These are phyloP conservation scores for Rugalucina vietnamica DNA, from an alignment of 2,888 invertebrate species.

Conservation along the genomic window DNA sequence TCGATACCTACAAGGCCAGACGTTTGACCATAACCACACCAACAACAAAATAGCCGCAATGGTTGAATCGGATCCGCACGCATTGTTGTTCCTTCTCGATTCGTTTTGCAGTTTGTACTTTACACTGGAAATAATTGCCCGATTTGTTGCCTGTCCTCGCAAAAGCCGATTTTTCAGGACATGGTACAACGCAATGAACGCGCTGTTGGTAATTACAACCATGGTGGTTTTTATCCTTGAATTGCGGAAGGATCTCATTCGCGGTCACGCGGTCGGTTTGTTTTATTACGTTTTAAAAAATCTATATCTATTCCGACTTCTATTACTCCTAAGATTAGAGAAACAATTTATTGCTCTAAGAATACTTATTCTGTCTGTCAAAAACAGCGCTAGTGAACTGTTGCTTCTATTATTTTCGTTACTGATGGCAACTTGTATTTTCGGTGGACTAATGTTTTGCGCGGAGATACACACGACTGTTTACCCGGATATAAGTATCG, in stretches of 20 bases:
- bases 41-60: background rate
- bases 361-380: constrained; percentile 8
- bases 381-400: background rate
- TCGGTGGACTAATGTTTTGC: constrained; percentile 14
- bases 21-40: background rate
- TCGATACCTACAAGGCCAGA: background rate
- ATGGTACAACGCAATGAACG: constrained; percentile 10
- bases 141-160: background rate
- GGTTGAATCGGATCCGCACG: constrained; percentile 7
- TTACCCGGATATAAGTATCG: background rate
- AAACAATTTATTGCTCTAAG: background rate
- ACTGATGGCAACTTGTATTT: constrained; percentile 3
- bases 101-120: background rate
- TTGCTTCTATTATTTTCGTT: background rate
- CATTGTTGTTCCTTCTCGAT: background rate
- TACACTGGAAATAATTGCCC: background rate
- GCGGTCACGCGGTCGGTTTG: background rate
- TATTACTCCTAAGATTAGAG: constrained; percentile 1
- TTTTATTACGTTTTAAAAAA: constrained; percentile 4
- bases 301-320: background rate
- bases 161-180: background rate
- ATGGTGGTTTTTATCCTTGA: background rate
- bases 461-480: constrained; percentile 3
- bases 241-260: constrained; percentile 20
- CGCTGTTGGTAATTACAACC: background rate